A percentile compares a stretch with the other conserved stretches of the same genome.
These are phyloP conservation scores for Ormyrus nitidulus DNA, from an alignment of 2,888 invertebrate species.

Conservation along the genomic window DNA sequence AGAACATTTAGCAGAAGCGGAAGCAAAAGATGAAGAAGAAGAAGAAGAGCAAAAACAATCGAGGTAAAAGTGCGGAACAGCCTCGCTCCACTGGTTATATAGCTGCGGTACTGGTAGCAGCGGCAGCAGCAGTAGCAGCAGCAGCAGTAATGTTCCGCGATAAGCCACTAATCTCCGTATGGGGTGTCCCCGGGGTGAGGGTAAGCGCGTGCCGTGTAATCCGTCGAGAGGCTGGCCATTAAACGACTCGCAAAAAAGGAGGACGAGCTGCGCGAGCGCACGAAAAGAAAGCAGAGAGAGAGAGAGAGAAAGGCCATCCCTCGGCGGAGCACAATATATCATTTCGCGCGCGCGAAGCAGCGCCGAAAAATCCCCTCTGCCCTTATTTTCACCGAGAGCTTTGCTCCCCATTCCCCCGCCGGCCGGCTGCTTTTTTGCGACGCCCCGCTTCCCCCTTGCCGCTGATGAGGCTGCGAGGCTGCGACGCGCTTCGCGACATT, in stretches of 20 bases:
- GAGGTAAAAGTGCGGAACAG: conserved; percentile 45
- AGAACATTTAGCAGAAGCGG: conserved; percentile 22
- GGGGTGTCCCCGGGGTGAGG: conserved; percentile 62
- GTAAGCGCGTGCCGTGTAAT: conserved; percentile 65
- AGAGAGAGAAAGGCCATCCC: conserved; percentile 56
- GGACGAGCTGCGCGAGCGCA: neutral
- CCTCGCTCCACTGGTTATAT: neutral
- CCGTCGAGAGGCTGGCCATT: conserved; percentile 71
- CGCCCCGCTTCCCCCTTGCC: conserved; percentile 8
- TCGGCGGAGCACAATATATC: conserved; percentile 67
- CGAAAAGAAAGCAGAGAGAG: conserved; percentile 16
- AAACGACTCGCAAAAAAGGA: conserved; percentile 58
- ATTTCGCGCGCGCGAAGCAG: conserved; percentile 57
- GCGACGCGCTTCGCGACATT: neutral
- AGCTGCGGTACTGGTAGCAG: conserved; percentile 52
- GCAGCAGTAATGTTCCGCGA: conserved; percentile 65
- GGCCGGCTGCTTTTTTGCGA: neutral
- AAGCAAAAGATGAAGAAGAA: neutral
- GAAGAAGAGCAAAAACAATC: conserved; percentile 46
- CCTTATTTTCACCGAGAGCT: conserved; percentile 46
- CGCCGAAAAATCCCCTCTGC: conserved; percentile 44
- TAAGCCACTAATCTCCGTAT: conserved; percentile 72
- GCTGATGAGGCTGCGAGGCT: conserved; percentile 17
- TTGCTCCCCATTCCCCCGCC: conserved; percentile 27
- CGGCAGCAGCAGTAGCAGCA: conserved; percentile 62